Evolutionary conservation across 2,888 invertebrate species (phyloP), one percentile per base, ranked within the genome.

Genomic region (Dione juno): DNA sequence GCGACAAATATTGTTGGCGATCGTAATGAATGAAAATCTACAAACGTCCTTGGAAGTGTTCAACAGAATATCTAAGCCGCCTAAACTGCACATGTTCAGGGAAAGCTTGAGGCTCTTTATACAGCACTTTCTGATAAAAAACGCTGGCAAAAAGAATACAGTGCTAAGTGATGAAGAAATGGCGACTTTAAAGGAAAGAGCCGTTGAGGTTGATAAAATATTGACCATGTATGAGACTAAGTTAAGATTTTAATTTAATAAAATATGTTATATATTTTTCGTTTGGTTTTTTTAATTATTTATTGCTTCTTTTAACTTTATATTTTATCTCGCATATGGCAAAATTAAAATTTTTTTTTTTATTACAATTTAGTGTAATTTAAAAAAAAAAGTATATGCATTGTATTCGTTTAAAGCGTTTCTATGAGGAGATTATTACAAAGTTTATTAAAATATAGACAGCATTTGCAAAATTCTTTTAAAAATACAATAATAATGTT

Each of bases 61-160:
- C 86, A 93, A 95, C 66, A 94, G 96, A 70, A 95, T 98, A 65
- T 94, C 96, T 0, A 94, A 94, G 68, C 94, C 97, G 0, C 94
- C 95, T 0, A 96, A 97, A 83, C 90, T 98, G 11, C 95, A 96
- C 81, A 93, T 96, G 80, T 97, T 98, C 77, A 94, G 97, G 67
- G 98, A 98, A 83, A 97, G 97, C 77, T 88, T 98, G 3, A 92
- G 96, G 57, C 88, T 98, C 10, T 98, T 98, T 82, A 95, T 98
- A 82, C 96, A 96, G 82, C 98, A 98, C 86, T 98, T 98, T 79
- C 86, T 98, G 28, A 82, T 98, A 3, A 95, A 94, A 79, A 95
- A 95, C 78, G 89, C 94, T 5, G 94, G 94, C 5, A 89, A 91
- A 16, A 92, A 92, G 37, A 85, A 84, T 9, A 82, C 77, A 5